Evolutionary conservation across 2,888 invertebrate species (phyloP), one percentile per base, ranked within the genome.

Genomic region (Dermolepida albohirtum): DNA sequence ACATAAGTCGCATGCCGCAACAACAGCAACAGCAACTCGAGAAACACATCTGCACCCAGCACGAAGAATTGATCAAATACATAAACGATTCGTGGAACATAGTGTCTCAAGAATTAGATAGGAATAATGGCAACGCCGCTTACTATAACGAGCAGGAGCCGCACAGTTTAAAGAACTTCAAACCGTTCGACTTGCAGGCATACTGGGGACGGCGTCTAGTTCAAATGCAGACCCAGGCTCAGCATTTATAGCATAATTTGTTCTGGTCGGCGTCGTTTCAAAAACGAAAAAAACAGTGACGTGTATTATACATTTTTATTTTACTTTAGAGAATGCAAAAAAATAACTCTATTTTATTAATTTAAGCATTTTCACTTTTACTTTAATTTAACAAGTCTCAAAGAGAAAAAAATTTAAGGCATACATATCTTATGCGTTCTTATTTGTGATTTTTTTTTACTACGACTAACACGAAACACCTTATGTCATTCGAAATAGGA

Each of bases 31-130:
- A 40, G 16, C 40, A 34, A 16, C 11, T 34, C 34, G 75, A 75
- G 43, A 77, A 74, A 69, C 74, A 76, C 12, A 73, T 74, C 6
- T 74, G 76, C 67, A 73, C 86, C 49, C 90, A 90, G 74, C 92
- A 93, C 75, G 92, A 92, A 78, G 93, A 93, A 81, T 85, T 93
- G 77, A 92, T 93, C 74, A 90, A 89, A 79, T 94, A 91, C 78
- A 91, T 93, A 74, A 90, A 88, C 79, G 93, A 93, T 74, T 92
- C 91, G 67, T 91, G 91, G 91, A 89, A 87, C 81, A 89, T 89
- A 86, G 90, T 90, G 7, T 76, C 77, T 8, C 77, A 78, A 66
- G 80, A 81, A 69, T 71, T 78, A 16, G 78, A 79, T 54, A 75
- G 77, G 68, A 78, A 73, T 64, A 76, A 75, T 72, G 73, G 81